Base-by-base conservation (phyloP, 2,797 vertebrate genomes). In the Anguilla marmorata region DNA sequence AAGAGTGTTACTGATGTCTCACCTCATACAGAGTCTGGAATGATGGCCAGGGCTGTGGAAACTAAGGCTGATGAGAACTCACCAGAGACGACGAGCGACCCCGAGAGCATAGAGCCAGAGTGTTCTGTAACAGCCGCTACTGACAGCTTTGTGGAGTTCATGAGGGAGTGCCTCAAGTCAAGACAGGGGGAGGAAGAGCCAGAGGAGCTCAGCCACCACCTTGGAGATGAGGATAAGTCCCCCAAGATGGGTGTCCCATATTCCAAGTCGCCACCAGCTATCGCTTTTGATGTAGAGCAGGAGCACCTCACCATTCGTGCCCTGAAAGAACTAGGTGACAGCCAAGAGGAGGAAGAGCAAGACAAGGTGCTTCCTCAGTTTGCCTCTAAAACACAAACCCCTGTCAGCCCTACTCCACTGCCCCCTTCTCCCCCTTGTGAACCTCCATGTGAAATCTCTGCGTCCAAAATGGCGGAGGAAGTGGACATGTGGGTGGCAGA, bases 261-360 rank as follows among this genome's bases (percentile, higher is more conserved):
- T 24, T 89, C 86, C 69, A 89, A 90, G 45, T 83, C 88, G 12
- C 88, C 92, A 3, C 95, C 94, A 19, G 89, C 89, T 1, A 91
- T 90, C 85, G 92, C 95, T 88, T 93, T 96, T 87, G 96, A 97
- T 87, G 91, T 97, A 85, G 97, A 98, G 88, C 96, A 97, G 90
- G 97, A 98, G 50, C 92, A 90, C 37, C 95, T 97, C 60, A 97
- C 97, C 0, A 97, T 97, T 89, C 94, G 84, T 92, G 96, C 96
- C 56, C 95, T 97, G 76, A 96, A 95, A 93, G 96, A 97, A 88
- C 90, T 96, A 27, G 96, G 94, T 41, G 95, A 93, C 90, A 96
- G 95, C 91, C 95, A 93, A 60, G 94, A 95, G 2, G 93, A 94
- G 0, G 90, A 58, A 21, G 89, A 89, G 33, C 84, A 90, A 52